These are phyloP conservation scores for Ischnura elegans DNA, from an alignment of 2,888 invertebrate genomes.

Conservation along the genomic window DNA sequence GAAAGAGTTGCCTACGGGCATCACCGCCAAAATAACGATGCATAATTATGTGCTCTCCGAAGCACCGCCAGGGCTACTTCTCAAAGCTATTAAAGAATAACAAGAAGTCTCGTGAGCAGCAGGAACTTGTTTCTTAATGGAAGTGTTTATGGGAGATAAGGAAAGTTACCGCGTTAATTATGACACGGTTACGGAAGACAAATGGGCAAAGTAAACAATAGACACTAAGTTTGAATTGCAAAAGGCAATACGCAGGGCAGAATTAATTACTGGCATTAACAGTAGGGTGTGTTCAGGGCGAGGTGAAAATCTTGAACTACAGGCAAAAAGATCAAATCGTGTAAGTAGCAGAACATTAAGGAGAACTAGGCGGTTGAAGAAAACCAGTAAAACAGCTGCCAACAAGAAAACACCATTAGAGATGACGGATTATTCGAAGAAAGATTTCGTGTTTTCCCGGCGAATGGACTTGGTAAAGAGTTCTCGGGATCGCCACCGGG, in stretches of 20 bases:
- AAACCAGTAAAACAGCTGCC: background rate
- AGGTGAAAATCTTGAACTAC: background rate
- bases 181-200: background rate
- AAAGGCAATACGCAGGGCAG: background rate
- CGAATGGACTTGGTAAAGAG: too few species aligned
- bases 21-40: background rate
- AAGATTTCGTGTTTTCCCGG: too few species aligned
- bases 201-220: background rate
- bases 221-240: background rate
- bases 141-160: conserved; percentile 24
- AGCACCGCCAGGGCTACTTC: background rate
- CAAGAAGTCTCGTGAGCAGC: background rate
- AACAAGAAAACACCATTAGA: too few species aligned
- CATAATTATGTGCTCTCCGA: background rate
- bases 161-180: background rate
- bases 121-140: conserved; percentile 8
- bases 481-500: too few species aligned
- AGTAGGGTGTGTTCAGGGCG: background rate
- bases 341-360: background rate
- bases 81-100: background rate
- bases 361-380: background rate
- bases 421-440: too few species aligned
- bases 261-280: background rate
- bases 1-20: background rate
- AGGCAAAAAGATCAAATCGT: background rate